Base-by-base conservation (phyloP, 2,797 vertebrate species). In the Cyprinella venusta region DNA sequence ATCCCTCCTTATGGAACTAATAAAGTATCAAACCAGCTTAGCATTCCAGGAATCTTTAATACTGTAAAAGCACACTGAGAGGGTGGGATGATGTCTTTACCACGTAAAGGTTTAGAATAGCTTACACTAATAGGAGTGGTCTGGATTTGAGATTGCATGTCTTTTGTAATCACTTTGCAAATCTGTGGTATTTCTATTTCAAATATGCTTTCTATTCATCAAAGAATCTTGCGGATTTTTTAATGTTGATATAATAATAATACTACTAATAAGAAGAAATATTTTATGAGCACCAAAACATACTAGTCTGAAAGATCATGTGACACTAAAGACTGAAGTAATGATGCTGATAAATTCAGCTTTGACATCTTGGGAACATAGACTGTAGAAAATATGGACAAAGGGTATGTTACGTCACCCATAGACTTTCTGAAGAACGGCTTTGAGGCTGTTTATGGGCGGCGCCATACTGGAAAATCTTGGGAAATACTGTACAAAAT, bases 1-100 rank as follows among this genome's bases (percentile, higher is more conserved):
- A 69, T 82, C 64, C 76, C 64, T 15, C 81, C 81, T 82, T 82
- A 76, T 82, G 81, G 72, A 82, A 76, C 81, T 68, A 68, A 82
- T 82, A 79, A 72, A 84, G 82, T 45, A 76, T 82, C 50, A 82
- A 68, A 76, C 81, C 50, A 81, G 70, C 56, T 67, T 74, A 52
- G 54, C 79, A 81, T 72, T 80, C 71, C 65, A 30, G 45, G 18
- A 71, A 64, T 77, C 42, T 61, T 56, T 81, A 79, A 76, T 82
- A 82, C 63, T 59, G 50, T 76, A 68, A 56, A 76, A 82, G 63
- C 63, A 82, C 13, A 8, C 63, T 30, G 63, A 67, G 64, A 56
- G 45, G 70, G 61, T 8, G 26, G 76, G 40, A 48, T 26, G 45
- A 65, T 64, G 18, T 78, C 26, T 45, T 65, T 26, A 42, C 26